phyloP scores from a whole-genome alignment of 2,797 vertebrate species.

The Ara ararauna region DNA sequence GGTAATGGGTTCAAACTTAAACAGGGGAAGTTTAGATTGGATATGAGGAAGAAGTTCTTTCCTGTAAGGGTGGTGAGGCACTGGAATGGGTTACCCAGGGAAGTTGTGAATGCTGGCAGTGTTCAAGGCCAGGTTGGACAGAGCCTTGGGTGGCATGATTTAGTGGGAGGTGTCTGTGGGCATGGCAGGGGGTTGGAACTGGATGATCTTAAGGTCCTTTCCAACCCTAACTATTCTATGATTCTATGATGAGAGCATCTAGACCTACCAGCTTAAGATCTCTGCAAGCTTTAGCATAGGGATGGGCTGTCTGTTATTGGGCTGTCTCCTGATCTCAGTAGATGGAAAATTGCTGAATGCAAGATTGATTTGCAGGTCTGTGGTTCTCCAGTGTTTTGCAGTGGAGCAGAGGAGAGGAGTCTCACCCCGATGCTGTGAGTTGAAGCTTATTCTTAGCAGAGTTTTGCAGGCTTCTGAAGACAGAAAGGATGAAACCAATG shows the following conservation, averaged over 20 bases:
- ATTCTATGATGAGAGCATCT: not conserved
- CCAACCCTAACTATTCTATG: too few relatives aligned
- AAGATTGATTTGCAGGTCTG: not conserved
- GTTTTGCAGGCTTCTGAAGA: not conserved
- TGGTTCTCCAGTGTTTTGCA: not conserved
- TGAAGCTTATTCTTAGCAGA: not conserved
- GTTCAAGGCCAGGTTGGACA: too few relatives aligned
- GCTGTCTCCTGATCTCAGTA: not conserved
- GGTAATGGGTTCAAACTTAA: too few relatives aligned
- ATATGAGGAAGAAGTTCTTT: too few relatives aligned
- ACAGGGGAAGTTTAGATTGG: too few relatives aligned
- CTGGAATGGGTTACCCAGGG: too few relatives aligned
- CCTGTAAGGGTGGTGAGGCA: too few relatives aligned
- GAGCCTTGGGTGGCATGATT: too few relatives aligned
- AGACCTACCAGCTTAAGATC: not conserved
- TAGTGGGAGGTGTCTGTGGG: too few relatives aligned
- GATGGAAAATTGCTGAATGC: not conserved
- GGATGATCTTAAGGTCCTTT: too few relatives aligned
- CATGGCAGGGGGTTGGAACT: too few relatives aligned
- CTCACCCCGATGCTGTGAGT: not conserved
- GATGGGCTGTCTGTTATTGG: not conserved
- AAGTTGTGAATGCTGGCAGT: too few relatives aligned
- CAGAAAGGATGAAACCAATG: not conserved
- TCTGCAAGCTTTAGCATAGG: not conserved
- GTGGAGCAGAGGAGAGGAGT: accelerated